Evolutionary conservation across 2,113 vertebrate species (phyloP).

Genomic region (Semicossyphus pulcher): DNA sequence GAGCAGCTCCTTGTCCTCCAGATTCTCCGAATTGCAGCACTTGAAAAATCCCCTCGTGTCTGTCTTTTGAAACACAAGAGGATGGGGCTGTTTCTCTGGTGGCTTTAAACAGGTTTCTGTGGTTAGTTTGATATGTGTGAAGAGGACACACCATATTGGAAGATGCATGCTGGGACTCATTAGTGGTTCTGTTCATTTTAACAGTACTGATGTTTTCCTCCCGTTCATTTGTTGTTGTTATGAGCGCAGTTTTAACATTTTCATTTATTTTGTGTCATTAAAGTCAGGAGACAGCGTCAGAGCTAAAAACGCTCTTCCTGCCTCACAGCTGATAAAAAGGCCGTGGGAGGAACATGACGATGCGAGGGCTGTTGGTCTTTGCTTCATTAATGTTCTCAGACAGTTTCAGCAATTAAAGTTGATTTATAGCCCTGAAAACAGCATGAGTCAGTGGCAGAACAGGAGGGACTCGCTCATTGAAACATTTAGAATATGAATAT

Average conservation of each 20-base stretch:
- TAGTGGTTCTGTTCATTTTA: background rate
- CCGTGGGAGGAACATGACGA: background rate
- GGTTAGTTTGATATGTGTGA: conserved; percentile 49
- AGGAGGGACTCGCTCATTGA: conserved; percentile 19
- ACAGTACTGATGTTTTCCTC: background rate
- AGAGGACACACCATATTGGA: background rate
- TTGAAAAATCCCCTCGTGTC: conserved; percentile 41
- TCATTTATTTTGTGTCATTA: background rate
- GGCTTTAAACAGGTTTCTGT: conserved; percentile 60
- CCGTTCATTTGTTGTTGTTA: background rate
- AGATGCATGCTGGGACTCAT: background rate
- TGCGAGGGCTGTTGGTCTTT: conserved; percentile 29
- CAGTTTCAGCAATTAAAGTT: conserved; percentile 43
- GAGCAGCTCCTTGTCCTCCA: conserved; percentile 34
- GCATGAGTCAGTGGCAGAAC: conserved; percentile 51
- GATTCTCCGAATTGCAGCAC: conserved; percentile 24
- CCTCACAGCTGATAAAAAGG: conserved; percentile 9
- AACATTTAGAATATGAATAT: background rate
- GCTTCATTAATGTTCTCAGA: conserved; percentile 25
- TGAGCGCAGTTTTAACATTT: background rate
- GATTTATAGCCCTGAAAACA: conserved; percentile 6
- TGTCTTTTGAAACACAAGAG: conserved; percentile 20
- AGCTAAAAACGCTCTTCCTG: background rate
- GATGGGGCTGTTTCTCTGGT: conserved; percentile 30
- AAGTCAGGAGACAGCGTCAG: too few relatives aligned